Conservation (phyloP, 1,140 invertebrate species). For the Caerostris extrusa region DNA sequence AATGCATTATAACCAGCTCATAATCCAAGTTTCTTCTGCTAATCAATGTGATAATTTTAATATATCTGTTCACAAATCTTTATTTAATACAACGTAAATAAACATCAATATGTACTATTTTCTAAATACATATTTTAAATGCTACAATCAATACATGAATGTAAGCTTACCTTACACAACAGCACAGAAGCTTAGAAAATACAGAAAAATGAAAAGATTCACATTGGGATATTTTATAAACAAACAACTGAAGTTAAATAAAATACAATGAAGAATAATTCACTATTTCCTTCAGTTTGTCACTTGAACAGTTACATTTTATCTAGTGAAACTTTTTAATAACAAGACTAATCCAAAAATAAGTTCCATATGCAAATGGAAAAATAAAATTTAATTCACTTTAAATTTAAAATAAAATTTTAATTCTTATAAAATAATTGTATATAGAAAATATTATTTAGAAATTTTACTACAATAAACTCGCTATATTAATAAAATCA, state of each 20-base stretch:
- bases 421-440: no score
- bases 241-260: constrained; percentile 4
- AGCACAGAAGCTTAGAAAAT: constrained; percentile 45
- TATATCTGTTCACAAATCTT: neutral
- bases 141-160: constrained; percentile 48
- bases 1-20: no score
- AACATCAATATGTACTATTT: neutral
- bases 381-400: no score
- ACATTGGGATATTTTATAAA: constrained; percentile 14
- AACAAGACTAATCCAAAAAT: no score
- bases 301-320: neutral
- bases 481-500: no score
- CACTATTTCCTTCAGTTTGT: neutral
- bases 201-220: constrained; percentile 25
- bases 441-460: no score
- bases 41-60: no score
- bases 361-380: no score
- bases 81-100: neutral
- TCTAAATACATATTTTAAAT: constrained; percentile 22
- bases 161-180: constrained; percentile 33
- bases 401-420: no score
- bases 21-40: no score
- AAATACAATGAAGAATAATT: neutral
- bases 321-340: no score
- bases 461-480: no score